A percentile compares a stretch with the other conserved stretches of the same genome.
Evolutionary conservation across 2,888 invertebrate genomes (phyloP).

Genomic region (Catocala sponsa): DNA sequence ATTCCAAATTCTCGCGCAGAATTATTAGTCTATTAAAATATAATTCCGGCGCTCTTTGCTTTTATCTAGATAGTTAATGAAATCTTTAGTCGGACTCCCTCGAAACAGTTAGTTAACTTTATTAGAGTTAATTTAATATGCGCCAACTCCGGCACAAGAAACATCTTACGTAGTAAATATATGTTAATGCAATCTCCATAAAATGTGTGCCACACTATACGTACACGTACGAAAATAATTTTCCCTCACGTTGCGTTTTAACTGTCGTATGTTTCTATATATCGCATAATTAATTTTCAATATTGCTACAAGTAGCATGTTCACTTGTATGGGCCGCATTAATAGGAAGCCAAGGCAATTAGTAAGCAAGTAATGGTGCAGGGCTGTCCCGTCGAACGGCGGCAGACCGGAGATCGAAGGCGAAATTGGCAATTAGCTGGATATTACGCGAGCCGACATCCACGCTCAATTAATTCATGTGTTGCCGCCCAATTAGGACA

Average conservation of each 20-base stretch:
- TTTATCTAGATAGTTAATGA: conserved; percentile 20
- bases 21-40: conserved; percentile 1
- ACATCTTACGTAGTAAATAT: conserved; percentile 22
- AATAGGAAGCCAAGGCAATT: conserved; percentile 62
- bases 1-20: too few species aligned
- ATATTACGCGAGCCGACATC: conserved; percentile 64
- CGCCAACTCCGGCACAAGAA: conserved; percentile 17
- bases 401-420: conserved; percentile 78
- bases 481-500: conserved; percentile 49
- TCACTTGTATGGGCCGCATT: conserved; percentile 48
- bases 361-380: conserved; percentile 62
- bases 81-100: conserved; percentile 16
- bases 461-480: conserved; percentile 52
- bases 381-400: conserved; percentile 57
- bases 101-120: conserved; percentile 22
- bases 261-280: conserved; percentile 1
- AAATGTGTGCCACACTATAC: conserved; percentile 13
- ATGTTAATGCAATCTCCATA: conserved; percentile 38
- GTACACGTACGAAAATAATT: background rate
- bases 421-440: conserved; percentile 81
- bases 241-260: background rate
- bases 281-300: conserved; percentile 31
- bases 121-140: conserved; percentile 23
- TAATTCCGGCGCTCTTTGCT: conserved; percentile 1
- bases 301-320: conserved; percentile 32